Conservation (phyloP, 53 echinoderm and acorn worm species). For the Stichopus horrens region DNA sequence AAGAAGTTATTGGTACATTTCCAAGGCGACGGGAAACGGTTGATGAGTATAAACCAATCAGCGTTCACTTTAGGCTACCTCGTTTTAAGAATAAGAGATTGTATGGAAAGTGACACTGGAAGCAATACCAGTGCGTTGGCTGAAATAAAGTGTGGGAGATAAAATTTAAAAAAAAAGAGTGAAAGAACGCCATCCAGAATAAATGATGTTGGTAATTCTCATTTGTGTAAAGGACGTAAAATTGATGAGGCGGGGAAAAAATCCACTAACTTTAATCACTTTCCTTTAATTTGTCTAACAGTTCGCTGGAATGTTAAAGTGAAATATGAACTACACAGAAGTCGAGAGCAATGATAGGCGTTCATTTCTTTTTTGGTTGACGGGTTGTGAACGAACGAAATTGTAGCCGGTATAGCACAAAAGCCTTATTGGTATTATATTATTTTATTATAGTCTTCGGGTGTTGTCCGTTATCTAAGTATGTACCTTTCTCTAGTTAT, state of each 20-base stretch:
- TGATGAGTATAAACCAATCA: not conserved
- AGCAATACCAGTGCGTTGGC: not conserved
- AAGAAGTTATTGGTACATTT: slow-evolving; percentile 9
- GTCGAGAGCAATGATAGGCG: too few species aligned
- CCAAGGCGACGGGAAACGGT: not conserved
- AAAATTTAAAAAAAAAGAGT: not conserved
- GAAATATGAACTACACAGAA: not conserved
- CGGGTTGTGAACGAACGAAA: too few species aligned
- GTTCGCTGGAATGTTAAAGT: not conserved
- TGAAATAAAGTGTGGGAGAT: not conserved
- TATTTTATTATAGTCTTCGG: too few species aligned
- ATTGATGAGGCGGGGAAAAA: not conserved
- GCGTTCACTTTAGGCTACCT: not conserved
- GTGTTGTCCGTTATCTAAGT: too few species aligned
- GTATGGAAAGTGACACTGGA: not conserved
- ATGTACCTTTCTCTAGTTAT: too few species aligned
- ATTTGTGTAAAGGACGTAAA: not conserved
- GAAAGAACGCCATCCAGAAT: not conserved
- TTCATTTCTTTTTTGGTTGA: too few species aligned
- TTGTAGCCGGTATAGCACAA: too few species aligned
- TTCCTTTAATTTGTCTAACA: not conserved
- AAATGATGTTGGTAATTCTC: not conserved
- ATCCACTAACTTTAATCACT: not conserved
- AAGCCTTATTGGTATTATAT: too few species aligned
- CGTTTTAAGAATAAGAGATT: not conserved